Evolutionary conservation across 2,797 vertebrate genomes (phyloP), one percentile per base, ranked within the genome.

Genomic region (Melanotaenia pygmaea): DNA sequence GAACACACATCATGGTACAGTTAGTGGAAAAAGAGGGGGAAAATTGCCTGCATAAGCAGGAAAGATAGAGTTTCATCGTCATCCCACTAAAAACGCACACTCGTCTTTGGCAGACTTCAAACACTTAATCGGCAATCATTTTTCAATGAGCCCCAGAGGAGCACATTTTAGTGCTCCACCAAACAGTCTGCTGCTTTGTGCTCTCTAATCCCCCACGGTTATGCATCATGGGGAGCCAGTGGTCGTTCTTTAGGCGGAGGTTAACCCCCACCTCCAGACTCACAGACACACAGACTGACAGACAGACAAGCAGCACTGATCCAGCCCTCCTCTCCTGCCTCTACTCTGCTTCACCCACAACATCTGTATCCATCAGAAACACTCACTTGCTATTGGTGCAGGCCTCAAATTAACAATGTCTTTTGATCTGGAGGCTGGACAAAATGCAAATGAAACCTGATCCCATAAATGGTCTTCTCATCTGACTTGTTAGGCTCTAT

Each of bases 31-130:
- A 93, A 93, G 89, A 89, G 90, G 89, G 82, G 86, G 90, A 92
- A 94, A 95, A 95, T 94, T 94, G 93, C 91, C 94, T 93, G 93
- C 91, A 94, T 94, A 94, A 94, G 92, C 91, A 93, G 92, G 89
- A 91, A 86, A 94, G 94, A 95, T 95, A 94, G 92, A 94, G 93
- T 95, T 95, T 95, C 94, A 94, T 93, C 91, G 86, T 88, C 87
- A 82, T 91, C 89, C 86, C 91, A 85, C 91, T 91, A 86, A 91
- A 92, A 92, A 93, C 86, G 90, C 87, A 91, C 87, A 86, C 88
- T 92, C 89, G 89, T 94, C 93, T 92, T 91, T 94, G 89, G 91
- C 88, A 91, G 91, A 94, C 93, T 95, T 95, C 92, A 94, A 95
- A 94, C 91, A 91, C 90, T 93, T 93, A 94, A 94, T 94, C 93